Conservation (phyloP, 2,113 vertebrate species). For the Tenrec ecaudatus region DNA sequence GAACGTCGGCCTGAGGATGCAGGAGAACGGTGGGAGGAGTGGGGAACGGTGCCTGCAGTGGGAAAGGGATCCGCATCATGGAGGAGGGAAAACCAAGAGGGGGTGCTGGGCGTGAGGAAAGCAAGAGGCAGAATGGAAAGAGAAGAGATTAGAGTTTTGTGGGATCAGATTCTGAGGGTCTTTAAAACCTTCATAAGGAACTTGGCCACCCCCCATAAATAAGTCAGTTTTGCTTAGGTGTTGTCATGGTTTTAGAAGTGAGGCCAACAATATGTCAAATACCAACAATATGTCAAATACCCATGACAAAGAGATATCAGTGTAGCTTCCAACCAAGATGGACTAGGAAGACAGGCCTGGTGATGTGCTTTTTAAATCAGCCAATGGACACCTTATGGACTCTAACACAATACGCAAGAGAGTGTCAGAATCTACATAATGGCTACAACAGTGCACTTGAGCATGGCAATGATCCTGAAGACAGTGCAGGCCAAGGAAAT, state of each 20-base stretch:
- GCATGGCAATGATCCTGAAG: background rate
- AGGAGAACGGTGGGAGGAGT: background rate
- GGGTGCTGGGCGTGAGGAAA: no score
- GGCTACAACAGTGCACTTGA: background rate
- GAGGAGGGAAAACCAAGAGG: background rate
- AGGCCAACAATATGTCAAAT: background rate
- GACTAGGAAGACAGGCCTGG: background rate
- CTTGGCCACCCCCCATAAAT: background rate
- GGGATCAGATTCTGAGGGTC: background rate
- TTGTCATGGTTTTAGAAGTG: background rate
- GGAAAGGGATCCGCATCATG: background rate
- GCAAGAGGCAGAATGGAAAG: background rate
- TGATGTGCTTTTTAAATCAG: background rate
- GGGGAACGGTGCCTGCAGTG: background rate
- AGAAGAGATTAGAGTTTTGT: background rate
- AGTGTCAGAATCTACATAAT: background rate
- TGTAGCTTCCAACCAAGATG: background rate
- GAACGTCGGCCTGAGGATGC: background rate
- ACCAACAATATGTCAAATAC: background rate
- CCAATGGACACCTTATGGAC: background rate
- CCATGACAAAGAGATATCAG: background rate
- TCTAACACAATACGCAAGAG: background rate
- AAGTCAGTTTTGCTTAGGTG: background rate
- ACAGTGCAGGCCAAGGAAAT: background rate
- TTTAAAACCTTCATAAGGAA: background rate